Percentiles rank a stretch among this genome's conserved stretches.
These are phyloP conservation scores for Chromobotia macracanthus DNA, from an alignment of 2,797 vertebrate species.

Conservation along the genomic window DNA sequence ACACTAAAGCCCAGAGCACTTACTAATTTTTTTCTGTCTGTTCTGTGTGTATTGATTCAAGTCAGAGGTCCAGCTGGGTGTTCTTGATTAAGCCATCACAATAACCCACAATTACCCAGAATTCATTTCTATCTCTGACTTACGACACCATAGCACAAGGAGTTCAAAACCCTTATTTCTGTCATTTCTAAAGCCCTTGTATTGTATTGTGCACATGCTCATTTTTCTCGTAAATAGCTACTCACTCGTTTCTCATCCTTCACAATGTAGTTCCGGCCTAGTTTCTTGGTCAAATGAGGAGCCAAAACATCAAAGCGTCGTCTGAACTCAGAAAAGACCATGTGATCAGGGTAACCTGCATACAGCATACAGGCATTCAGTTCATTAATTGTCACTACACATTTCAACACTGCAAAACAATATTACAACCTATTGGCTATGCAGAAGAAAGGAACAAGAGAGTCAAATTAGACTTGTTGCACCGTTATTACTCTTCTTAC, in stretches of 20 bases:
- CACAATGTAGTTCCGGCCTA: slow-evolving; percentile 94
- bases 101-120: slow-evolving; percentile 70
- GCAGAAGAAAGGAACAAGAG: neutral
- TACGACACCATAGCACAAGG: slow-evolving; percentile 60
- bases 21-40: slow-evolving; percentile 53
- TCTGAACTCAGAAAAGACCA: slow-evolving; percentile 97
- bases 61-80: slow-evolving; percentile 65
- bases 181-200: slow-evolving; percentile 20
- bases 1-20: slow-evolving; percentile 58
- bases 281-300: slow-evolving; percentile 96
- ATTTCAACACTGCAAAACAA: too few species aligned
- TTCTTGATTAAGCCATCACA: slow-evolving; percentile 76
- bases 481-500: slow-evolving; percentile 68
- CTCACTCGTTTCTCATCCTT: slow-evolving; percentile 93
- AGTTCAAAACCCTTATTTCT: slow-evolving; percentile 21
- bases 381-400: neutral
- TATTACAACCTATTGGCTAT: neutral
- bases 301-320: slow-evolving; percentile 93
- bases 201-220: slow-evolving; percentile 43
- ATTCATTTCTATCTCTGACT: slow-evolving; percentile 69
- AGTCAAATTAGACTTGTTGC: neutral
- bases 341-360: slow-evolving; percentile 94
- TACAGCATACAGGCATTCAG: neutral
- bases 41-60: slow-evolving; percentile 58
- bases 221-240: slow-evolving; percentile 54